These are phyloP conservation scores for Zosterops japonicus DNA, from an alignment of 2,113 vertebrate genomes.

Conservation along the genomic window DNA sequence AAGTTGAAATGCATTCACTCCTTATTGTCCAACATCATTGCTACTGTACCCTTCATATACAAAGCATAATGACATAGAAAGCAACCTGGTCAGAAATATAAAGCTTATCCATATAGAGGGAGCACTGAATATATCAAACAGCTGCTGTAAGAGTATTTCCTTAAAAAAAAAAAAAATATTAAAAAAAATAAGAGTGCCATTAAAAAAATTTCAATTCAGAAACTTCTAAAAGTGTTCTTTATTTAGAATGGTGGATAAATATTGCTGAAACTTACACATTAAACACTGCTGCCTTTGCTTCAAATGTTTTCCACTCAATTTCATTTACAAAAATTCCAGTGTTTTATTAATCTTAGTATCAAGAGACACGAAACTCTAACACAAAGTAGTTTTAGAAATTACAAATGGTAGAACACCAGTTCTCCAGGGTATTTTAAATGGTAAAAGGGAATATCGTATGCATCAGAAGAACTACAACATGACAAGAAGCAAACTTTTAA, in stretches of 20 bases:
- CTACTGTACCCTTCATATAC: background rate
- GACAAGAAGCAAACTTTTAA: conserved; percentile 53
- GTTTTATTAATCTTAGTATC: conserved; percentile 67
- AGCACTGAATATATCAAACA: background rate
- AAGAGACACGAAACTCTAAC: conserved; percentile 62
- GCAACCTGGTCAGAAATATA: background rate
- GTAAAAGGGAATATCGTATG: conserved; percentile 40
- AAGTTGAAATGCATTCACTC: background rate
- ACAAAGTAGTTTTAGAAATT: conserved; percentile 62
- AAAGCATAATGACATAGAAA: background rate
- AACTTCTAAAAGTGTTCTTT: conserved; percentile 2
- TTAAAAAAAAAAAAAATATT: background rate
- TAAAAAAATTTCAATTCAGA: background rate
- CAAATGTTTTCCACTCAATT: conserved; percentile 39
- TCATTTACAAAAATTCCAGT: conserved; percentile 58
- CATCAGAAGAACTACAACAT: conserved; percentile 52
- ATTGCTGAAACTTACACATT: conserved; percentile 29
- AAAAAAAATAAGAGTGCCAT: background rate
- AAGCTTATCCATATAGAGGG: background rate
- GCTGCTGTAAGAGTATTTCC: background rate
- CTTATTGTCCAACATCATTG: background rate
- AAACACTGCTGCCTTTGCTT: conserved; percentile 33
- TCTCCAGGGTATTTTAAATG: conserved; percentile 64
- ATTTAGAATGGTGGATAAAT: background rate
- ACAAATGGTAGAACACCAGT: conserved; percentile 46